Conservation (phyloP, 2,113 vertebrate species). For the Plotosus lineatus region DNA sequence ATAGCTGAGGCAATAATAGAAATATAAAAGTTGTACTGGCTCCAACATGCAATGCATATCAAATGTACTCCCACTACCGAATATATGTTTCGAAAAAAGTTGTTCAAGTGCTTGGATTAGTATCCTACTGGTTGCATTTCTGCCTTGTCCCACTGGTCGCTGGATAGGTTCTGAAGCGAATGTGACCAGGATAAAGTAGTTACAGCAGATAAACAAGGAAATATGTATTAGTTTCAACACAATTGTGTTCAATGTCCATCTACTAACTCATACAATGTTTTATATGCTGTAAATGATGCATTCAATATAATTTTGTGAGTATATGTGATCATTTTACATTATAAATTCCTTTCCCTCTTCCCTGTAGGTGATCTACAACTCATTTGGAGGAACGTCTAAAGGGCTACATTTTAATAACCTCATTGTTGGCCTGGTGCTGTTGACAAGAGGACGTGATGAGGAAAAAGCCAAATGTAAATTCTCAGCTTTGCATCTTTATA, state of each 20-base stretch:
- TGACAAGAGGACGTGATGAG: slow-evolving; percentile 93
- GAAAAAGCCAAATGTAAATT: slow-evolving; percentile 97
- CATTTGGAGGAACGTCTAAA: slow-evolving; percentile 94
- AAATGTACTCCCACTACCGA: no score
- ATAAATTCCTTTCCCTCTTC: slow-evolving; percentile 2
- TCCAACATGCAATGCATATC: no score
- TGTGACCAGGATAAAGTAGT: neutral
- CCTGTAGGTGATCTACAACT: slow-evolving; percentile 91
- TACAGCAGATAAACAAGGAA: neutral
- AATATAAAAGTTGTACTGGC: no score
- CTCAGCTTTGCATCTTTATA: neutral
- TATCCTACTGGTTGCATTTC: neutral
- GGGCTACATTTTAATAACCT: slow-evolving; percentile 97
- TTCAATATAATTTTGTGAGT: neutral
- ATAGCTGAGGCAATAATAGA: no score
- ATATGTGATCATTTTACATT: neutral
- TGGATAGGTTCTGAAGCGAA: neutral
- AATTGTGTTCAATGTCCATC: neutral
- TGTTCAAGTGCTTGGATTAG: neutral
- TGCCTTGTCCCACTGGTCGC: neutral
- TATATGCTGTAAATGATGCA: neutral
- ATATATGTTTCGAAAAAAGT: no score
- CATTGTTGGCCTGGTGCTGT: slow-evolving; percentile 93
- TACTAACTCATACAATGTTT: neutral
- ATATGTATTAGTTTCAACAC: neutral